These are phyloP conservation scores for Buteo buteo DNA, from an alignment of 2,113 vertebrate genomes.

Conservation along the genomic window DNA sequence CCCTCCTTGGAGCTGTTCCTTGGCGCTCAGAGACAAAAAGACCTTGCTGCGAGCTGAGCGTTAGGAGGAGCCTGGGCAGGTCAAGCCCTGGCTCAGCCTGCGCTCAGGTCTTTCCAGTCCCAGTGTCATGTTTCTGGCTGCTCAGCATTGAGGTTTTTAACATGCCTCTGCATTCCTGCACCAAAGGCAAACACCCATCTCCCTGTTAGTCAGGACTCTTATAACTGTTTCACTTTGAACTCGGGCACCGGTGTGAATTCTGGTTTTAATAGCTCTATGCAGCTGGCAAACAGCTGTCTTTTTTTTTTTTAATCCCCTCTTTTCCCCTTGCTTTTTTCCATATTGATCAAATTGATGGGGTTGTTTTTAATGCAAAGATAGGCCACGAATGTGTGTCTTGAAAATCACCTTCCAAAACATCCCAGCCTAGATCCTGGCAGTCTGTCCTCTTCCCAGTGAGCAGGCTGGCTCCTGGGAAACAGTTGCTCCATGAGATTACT, in stretches of 20 bases:
- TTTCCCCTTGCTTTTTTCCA: neutral
- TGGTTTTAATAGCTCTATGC: neutral
- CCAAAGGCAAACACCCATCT: neutral
- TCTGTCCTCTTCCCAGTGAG: neutral
- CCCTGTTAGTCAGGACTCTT: neutral
- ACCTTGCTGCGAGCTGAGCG: neutral
- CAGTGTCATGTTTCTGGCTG: rapidly evolving
- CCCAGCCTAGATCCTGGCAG: neutral
- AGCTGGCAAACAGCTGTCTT: neutral
- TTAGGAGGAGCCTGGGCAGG: neutral
- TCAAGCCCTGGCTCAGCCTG: neutral
- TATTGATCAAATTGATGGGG: rapidly evolving
- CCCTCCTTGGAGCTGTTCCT: neutral
- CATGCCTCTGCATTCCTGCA: neutral
- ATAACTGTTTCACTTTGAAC: neutral
- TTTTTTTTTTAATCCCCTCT: no score
- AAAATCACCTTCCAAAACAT: neutral
- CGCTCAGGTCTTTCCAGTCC: neutral
- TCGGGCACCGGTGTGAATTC: neutral
- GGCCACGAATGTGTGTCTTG: neutral
- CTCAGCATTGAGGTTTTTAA: neutral
- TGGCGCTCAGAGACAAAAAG: neutral
- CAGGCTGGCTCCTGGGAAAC: neutral
- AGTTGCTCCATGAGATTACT: rapidly evolving
- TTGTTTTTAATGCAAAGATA: neutral